Conservation (phyloP, 2,113 vertebrate species). For the Melospiza melodia region DNA sequence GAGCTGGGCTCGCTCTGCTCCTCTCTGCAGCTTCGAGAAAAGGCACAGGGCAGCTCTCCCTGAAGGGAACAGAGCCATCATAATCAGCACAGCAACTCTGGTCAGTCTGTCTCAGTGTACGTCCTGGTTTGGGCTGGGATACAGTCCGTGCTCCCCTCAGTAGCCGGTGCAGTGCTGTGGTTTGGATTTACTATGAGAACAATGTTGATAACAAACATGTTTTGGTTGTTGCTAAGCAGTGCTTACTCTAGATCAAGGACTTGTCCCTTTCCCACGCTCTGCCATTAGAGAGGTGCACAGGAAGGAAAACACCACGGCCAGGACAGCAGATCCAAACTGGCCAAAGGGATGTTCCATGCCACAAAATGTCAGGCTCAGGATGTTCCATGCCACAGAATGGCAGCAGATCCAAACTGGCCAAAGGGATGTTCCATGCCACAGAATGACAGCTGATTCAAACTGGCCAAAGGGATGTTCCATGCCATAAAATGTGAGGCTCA, state of each 20-base stretch:
- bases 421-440: too few relatives aligned
- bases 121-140: neutral
- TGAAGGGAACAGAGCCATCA: neutral
- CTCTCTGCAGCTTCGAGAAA: fast-evolving
- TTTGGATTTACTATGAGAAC: neutral
- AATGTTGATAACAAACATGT: neutral
- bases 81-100: fast-evolving
- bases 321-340: neutral
- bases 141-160: neutral
- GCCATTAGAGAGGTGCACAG: neutral
- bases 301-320: neutral
- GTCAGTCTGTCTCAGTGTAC: neutral
- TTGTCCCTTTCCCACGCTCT: neutral
- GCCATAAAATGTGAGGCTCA: neutral
- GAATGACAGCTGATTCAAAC: too few relatives aligned
- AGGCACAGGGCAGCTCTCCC: neutral
- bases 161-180: neutral
- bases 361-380: too few relatives aligned
- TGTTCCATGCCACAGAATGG: too few relatives aligned
- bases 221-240: neutral
- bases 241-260: neutral
- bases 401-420: too few relatives aligned
- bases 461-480: too few relatives aligned
- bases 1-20: neutral
- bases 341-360: neutral